Evolutionary conservation across 2,888 invertebrate genomes (phyloP).

Genomic region (Stenolophus ochropezus): DNA sequence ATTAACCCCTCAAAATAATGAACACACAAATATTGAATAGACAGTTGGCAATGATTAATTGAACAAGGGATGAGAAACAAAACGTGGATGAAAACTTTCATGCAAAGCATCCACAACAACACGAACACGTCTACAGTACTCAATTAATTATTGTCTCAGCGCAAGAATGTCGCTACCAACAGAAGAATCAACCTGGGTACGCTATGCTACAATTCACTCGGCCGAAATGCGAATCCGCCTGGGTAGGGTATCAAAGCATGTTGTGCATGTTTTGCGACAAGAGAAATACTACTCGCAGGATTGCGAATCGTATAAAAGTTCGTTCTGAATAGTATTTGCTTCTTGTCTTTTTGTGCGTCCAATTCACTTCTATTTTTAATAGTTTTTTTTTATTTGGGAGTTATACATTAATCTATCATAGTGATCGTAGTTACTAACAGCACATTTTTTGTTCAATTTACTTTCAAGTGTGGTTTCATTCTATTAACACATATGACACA

Average conservation of each 20-base stretch:
- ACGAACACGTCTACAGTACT: slow-evolving; percentile 35
- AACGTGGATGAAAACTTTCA: slow-evolving; percentile 35
- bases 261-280: slow-evolving; percentile 1
- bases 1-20: slow-evolving; percentile 44
- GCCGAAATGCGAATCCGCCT: neutral
- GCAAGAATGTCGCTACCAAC: slow-evolving; percentile 28
- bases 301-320: neutral
- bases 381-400: neutral
- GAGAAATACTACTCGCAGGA: neutral
- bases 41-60: slow-evolving; percentile 35
- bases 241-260: neutral
- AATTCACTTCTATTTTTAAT: no score
- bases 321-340: neutral
- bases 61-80: slow-evolving; percentile 39
- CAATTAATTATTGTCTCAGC: slow-evolving; percentile 37
- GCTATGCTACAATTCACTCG: neutral
- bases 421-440: neutral
- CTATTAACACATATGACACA: neutral
- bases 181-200: slow-evolving; percentile 16
- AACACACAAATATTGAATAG: slow-evolving; percentile 35
- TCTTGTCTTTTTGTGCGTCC: slow-evolving; percentile 8
- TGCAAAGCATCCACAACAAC: slow-evolving; percentile 42
- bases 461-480: neutral
- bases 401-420: neutral
- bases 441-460: neutral